Evolutionary conservation across 2,888 invertebrate species (phyloP).

Genomic region (Pollenia amentaria): DNA sequence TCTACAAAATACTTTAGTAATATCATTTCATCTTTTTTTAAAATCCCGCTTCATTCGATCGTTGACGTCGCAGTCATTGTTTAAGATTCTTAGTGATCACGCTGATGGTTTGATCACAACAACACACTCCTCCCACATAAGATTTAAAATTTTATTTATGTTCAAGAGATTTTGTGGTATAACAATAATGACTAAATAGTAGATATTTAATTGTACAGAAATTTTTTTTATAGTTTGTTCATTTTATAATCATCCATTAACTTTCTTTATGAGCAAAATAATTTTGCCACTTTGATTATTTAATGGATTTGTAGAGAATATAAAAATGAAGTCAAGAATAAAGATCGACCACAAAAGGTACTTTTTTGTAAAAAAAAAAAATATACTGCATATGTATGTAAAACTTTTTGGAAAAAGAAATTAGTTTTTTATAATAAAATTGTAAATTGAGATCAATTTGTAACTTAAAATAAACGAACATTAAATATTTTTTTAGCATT

Average conservation of each 20-base stretch:
- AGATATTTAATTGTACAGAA: not conserved
- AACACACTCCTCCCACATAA: conserved; percentile 50
- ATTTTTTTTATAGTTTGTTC: conserved; percentile 3
- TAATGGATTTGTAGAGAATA: conserved; percentile 1
- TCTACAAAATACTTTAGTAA: conserved; percentile 17
- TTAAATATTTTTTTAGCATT: too few species aligned
- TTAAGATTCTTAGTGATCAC: conserved; percentile 40
- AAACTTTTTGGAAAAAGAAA: too few species aligned
- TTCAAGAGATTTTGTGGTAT: conserved; percentile 26
- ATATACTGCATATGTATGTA: too few species aligned
- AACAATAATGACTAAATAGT: not conserved
- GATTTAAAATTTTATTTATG: conserved; percentile 44
- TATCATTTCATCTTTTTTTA: not conserved
- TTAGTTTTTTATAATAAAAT: too few species aligned
- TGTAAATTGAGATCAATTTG: too few species aligned
- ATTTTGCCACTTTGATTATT: conserved; percentile 45
- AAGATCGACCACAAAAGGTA: not conserved
- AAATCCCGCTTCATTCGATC: not conserved
- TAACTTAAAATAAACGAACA: too few species aligned
- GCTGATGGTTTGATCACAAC: conserved; percentile 30
- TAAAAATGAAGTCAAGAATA: not conserved
- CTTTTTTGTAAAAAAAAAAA: not conserved
- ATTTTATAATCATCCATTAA: conserved; percentile 51
- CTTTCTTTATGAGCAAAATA: conserved; percentile 51
- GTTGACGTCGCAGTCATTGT: conserved; percentile 6